Conservation (phyloP, 2,113 vertebrate genomes). For the Cryptotis parvus region DNA sequence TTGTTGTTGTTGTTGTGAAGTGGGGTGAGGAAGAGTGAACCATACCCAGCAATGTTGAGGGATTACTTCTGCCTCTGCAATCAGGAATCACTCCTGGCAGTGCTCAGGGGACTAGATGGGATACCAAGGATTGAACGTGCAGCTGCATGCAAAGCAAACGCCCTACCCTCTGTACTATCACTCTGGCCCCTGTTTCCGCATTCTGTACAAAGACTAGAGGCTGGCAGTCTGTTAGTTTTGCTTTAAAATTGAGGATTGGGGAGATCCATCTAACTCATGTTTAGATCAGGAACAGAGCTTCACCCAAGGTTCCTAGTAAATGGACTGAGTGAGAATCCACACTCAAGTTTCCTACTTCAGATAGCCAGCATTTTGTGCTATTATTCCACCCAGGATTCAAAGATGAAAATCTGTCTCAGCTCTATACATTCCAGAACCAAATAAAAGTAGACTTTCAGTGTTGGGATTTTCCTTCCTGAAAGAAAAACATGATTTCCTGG, state of each 20-base stretch:
- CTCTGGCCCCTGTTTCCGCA: neutral
- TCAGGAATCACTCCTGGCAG: no score
- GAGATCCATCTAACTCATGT: neutral
- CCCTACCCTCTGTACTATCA: no score
- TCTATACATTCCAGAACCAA: constrained; percentile 56
- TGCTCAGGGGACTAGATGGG: no score
- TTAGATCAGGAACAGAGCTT: neutral
- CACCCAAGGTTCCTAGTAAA: neutral
- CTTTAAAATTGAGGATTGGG: neutral
- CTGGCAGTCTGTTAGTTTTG: neutral
- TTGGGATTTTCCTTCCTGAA: constrained; percentile 68
- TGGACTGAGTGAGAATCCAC: constrained; percentile 31
- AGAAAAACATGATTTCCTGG: neutral
- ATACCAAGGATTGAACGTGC: no score
- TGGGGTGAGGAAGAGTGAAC: no score
- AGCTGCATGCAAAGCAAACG: no score
- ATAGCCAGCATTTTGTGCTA: constrained; percentile 33
- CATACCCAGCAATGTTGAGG: no score
- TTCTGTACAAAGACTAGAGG: neutral
- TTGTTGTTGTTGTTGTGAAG: no score
- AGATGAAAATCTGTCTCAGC: constrained; percentile 56
- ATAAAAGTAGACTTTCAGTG: constrained; percentile 56
- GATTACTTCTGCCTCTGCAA: no score
- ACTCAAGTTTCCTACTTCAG: neutral
- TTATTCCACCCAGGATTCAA: constrained; percentile 52